Conservation (phyloP, 2,888 invertebrate species). For the Glyphotaelius pellucidus region DNA sequence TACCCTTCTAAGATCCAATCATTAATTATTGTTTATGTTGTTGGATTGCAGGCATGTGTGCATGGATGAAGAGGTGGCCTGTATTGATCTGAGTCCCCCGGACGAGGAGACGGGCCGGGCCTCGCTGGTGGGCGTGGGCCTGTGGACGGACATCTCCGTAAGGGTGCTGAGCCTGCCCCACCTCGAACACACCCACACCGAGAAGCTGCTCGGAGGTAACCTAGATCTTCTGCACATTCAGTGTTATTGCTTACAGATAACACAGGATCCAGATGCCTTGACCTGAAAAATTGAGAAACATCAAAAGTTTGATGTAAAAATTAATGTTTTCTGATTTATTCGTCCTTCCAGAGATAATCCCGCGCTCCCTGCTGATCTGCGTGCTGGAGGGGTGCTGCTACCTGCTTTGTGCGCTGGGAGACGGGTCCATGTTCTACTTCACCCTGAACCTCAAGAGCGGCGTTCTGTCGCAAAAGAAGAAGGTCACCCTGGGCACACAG, state of each 20-base stretch:
- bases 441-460: conserved; percentile 87
- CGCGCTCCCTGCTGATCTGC: conserved; percentile 96
- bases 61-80: conserved; percentile 96
- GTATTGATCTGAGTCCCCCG: conserved; percentile 93
- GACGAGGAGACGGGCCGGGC: conserved; percentile 80
- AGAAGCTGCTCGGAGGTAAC: conserved; percentile 90
- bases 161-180: conserved; percentile 89
- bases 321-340: neutral
- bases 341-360: conserved; percentile 91
- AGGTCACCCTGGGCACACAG: conserved; percentile 97
- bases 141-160: conserved; percentile 98
- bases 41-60: conserved; percentile 78
- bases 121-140: conserved; percentile 91
- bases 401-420: conserved; percentile 94
- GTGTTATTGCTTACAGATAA: too few species aligned
- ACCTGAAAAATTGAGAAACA: neutral
- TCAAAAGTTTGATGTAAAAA: neutral
- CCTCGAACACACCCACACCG: conserved; percentile 88
- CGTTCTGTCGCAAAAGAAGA: conserved; percentile 90
- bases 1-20: neutral
- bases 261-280: too few species aligned
- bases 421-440: conserved; percentile 98
- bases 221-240: neutral
- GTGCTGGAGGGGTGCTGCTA: conserved; percentile 95
- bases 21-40: neutral